A percentile compares a stretch with the other conserved stretches of the same genome.
Evolutionary conservation across 2,888 invertebrate genomes (phyloP).

Genomic region (Heteromyza rotundicornis): DNA sequence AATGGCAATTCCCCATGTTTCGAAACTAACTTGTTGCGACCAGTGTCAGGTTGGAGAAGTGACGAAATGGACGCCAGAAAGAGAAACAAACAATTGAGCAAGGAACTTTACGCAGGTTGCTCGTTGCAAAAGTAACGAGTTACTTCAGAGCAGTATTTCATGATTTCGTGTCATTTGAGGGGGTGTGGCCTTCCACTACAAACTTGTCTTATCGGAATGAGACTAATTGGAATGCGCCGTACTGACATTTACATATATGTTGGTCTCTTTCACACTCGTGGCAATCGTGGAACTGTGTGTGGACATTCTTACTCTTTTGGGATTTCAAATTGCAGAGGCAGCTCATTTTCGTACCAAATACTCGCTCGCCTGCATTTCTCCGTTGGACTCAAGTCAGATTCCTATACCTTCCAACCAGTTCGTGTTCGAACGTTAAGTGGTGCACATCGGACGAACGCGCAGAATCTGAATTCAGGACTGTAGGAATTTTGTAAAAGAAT

Average conservation of each 20-base stretch:
- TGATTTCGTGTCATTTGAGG: not conserved
- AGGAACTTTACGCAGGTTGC: too few species aligned
- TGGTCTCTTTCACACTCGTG: not conserved
- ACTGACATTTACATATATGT: not conserved
- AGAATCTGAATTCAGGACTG: constrained; percentile 1
- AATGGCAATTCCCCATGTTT: constrained; percentile 9
- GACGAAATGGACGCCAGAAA: constrained; percentile 29
- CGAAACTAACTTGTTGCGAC: constrained; percentile 5
- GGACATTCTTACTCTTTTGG: not conserved
- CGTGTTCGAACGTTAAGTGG: constrained; percentile 61
- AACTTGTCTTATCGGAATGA: not conserved
- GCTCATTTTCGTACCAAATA: not conserved
- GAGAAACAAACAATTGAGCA: not conserved
- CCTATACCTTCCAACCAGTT: constrained; percentile 52
- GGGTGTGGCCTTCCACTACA: constrained; percentile 14
- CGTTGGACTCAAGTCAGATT: constrained; percentile 40
- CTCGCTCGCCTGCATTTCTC: not conserved
- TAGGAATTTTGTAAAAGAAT: too few species aligned
- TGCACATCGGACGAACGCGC: constrained; percentile 56
- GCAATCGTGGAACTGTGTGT: not conserved
- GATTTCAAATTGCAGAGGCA: not conserved
- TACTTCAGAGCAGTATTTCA: too few species aligned
- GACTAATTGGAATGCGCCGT: not conserved
- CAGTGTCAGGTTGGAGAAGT: constrained; percentile 26
- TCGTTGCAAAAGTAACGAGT: constrained; percentile 12